Evolutionary conservation across 2,113 vertebrate genomes (phyloP).

Genomic region (Progne subis): DNA sequence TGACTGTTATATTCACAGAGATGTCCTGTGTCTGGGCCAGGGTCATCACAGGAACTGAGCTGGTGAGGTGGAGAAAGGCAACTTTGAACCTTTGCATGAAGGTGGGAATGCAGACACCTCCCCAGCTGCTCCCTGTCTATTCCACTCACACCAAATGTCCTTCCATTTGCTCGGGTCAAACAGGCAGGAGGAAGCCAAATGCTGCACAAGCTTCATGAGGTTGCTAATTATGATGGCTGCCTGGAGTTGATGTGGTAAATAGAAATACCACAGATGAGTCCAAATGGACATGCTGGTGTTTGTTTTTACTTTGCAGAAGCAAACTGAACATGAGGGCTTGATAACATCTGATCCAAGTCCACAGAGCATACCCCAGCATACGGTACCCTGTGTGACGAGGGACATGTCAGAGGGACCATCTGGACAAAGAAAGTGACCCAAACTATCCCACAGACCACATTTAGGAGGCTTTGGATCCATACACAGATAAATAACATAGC

Average conservation of each 20-base stretch:
- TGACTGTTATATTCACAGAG: not conserved
- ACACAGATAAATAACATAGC: not conserved
- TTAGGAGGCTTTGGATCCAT: not conserved
- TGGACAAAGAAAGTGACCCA: not conserved
- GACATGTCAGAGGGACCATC: not conserved
- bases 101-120: constrained; percentile 49
- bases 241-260: constrained; percentile 47
- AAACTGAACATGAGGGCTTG: constrained; percentile 16
- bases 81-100: not conserved
- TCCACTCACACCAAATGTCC: constrained; percentile 13
- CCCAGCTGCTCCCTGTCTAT: constrained; percentile 51
- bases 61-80: not conserved
- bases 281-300: constrained; percentile 52
- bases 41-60: not conserved
- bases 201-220: constrained; percentile 56
- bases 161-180: constrained; percentile 71
- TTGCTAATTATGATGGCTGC: constrained; percentile 54
- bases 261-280: constrained; percentile 45
- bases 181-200: constrained; percentile 70
- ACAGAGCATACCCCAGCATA: not conserved
- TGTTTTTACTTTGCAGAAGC: constrained; percentile 43
- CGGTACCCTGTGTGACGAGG: not conserved
- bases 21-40: not conserved
- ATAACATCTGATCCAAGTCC: constrained; percentile 17
- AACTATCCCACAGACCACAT: not conserved